A percentile compares a stretch with the other conserved stretches of the same genome.
These are phyloP conservation scores for Eriosoma lanigerum DNA, from an alignment of 1,140 invertebrate genomes.

Conservation along the genomic window DNA sequence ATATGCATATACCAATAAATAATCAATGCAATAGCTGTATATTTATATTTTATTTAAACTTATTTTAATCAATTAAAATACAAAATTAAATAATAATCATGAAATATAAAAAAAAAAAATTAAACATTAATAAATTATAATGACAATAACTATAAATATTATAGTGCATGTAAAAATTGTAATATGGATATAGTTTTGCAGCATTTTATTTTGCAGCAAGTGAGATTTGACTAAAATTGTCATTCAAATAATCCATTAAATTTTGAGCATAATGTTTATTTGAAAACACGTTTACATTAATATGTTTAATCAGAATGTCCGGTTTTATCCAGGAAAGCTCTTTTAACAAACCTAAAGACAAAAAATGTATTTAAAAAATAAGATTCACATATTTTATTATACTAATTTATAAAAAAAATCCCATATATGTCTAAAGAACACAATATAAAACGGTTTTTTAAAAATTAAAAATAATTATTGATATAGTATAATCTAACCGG, in stretches of 20 bases:
- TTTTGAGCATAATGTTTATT: conserved; percentile 43
- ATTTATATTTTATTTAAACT: not conserved
- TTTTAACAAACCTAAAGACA: conserved; percentile 33
- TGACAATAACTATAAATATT: not conserved
- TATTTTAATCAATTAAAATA: not conserved
- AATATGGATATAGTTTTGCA: not conserved
- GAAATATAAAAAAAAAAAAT: not conserved
- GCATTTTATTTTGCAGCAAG: not conserved
- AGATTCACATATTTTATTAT: no score
- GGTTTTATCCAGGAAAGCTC: conserved; percentile 42
- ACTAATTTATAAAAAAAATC: no score
- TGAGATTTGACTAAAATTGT: conserved; percentile 9
- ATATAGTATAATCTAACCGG: no score
- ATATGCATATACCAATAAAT: no score
- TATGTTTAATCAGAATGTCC: conserved; percentile 39
- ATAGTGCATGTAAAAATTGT: not conserved
- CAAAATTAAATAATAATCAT: not conserved
- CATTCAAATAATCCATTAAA: conserved; percentile 33
- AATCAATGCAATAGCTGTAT: not conserved
- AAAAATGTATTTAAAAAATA: not conserved
- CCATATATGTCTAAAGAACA: no score
- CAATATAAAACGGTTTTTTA: no score
- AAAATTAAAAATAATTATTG: no score
- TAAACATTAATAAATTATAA: not conserved
- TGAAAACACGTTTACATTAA: conserved; percentile 42